Percentiles rank a stretch among this genome's conserved stretches.
Conservation (phyloP, 2,113 vertebrate species). For the Tichodroma muraria region DNA sequence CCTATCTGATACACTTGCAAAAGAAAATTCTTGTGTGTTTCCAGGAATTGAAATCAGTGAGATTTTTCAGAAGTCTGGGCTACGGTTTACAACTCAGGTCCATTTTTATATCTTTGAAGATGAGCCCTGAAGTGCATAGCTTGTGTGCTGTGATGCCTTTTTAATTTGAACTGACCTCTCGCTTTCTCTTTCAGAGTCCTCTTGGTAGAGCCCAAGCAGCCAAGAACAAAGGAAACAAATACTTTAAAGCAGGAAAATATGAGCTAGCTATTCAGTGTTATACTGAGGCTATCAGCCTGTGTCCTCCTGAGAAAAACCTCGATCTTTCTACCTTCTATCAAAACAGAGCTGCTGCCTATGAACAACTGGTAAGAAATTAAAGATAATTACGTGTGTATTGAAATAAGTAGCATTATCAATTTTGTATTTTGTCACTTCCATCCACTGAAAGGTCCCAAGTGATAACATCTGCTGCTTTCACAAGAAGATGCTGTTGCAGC, state of each 20-base stretch:
- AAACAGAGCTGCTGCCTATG: slow-evolving; percentile 96
- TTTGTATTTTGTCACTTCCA: neutral
- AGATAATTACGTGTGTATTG: neutral
- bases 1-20: neutral
- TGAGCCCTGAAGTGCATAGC: neutral
- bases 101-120: neutral
- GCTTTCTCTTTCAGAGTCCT: slow-evolving; percentile 77
- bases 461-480: neutral
- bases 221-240: slow-evolving; percentile 99
- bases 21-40: neutral
- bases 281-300: slow-evolving; percentile 91
- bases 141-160: neutral
- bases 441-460: neutral
- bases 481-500: neutral
- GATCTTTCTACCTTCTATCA: slow-evolving; percentile 98
- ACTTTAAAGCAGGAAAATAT: slow-evolving; percentile 95
- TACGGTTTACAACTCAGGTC: neutral
- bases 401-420: neutral
- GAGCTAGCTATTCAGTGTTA: slow-evolving; percentile 98
- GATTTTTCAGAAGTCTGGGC: neutral
- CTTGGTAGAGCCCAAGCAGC: slow-evolving; percentile 92
- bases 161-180: neutral
- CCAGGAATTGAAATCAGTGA: neutral
- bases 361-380: slow-evolving; percentile 85
- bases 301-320: slow-evolving; percentile 86